These are phyloP conservation scores for Forbesichthys agassizii DNA, from an alignment of 2,113 vertebrate species.

Conservation along the genomic window DNA sequence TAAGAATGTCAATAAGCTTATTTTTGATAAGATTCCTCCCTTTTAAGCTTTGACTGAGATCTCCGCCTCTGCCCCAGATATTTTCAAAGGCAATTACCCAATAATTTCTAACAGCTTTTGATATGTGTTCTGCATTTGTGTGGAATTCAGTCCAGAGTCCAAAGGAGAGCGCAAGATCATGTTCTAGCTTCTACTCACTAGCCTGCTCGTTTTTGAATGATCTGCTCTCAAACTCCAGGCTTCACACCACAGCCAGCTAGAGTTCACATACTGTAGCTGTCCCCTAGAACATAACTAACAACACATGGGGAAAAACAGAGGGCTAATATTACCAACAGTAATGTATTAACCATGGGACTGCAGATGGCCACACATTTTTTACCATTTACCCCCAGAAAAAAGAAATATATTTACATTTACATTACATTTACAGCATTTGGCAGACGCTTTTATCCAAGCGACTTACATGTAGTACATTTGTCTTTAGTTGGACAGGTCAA, in stretches of 20 bases:
- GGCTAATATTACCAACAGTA: conserved; percentile 52
- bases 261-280: conserved; percentile 32
- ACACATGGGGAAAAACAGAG: conserved; percentile 32
- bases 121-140: conserved; percentile 7
- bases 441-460: no score
- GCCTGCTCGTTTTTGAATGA: conserved; percentile 2
- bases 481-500: no score
- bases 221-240: conserved; percentile 19
- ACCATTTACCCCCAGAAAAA: conserved; percentile 59
- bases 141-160: conserved; percentile 22
- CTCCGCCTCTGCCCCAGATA: conserved; percentile 9
- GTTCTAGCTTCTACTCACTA: conserved; percentile 14
- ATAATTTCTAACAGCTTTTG: conserved; percentile 30
- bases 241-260: conserved; percentile 14
- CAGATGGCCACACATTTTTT: conserved; percentile 59
- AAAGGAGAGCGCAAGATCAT: conserved; percentile 9
- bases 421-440: no score
- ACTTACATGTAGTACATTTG: no score
- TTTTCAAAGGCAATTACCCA: conserved; percentile 33
- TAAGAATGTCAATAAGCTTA: background rate
- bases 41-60: background rate
- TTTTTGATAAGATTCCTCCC: background rate
- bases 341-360: conserved; percentile 50
- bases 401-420: conserved; percentile 45
- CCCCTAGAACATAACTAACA: conserved; percentile 29